Percentiles rank a stretch among this genome's conserved stretches.
phyloP scores from a whole-genome alignment of 2,113 vertebrate genomes.

The Morone saxatilis region DNA sequence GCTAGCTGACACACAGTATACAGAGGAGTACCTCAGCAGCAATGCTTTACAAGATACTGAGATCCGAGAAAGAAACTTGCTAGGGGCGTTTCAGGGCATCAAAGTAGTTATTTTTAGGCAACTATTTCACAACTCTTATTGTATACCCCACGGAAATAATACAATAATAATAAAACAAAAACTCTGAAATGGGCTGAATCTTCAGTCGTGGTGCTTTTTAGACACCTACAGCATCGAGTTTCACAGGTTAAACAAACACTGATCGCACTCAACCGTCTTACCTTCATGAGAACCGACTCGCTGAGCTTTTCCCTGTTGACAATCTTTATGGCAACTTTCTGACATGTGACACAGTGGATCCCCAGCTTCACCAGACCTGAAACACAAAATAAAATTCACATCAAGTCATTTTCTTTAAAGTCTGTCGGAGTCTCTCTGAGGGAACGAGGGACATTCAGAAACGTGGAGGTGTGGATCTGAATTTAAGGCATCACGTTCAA shows the following conservation, averaged over 20 bases:
- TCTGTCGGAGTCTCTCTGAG: not conserved
- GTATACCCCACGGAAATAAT: too few relatives aligned
- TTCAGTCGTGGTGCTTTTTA: too few relatives aligned
- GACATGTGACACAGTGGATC: conserved; percentile 94
- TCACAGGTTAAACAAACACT: not conserved
- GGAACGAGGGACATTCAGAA: not conserved
- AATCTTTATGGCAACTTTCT: conserved; percentile 97
- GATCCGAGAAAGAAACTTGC: too few relatives aligned
- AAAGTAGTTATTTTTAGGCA: too few relatives aligned
- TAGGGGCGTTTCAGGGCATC: too few relatives aligned
- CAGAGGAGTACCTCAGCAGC: too few relatives aligned
- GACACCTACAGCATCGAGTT: too few relatives aligned
- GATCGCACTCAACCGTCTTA: conserved; percentile 50
- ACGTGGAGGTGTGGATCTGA: not conserved
- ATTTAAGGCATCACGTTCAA: conserved; percentile 10
- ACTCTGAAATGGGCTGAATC: too few relatives aligned
- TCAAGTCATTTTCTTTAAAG: not conserved
- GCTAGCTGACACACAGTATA: too few relatives aligned
- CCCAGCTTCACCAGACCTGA: conserved; percentile 94
- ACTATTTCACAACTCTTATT: too few relatives aligned
- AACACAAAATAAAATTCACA: conserved; percentile 30
- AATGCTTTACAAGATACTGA: too few relatives aligned
- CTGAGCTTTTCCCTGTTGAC: conserved; percentile 99
- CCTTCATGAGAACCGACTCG: conserved; percentile 94
- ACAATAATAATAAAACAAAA: too few relatives aligned